Base-by-base conservation (phyloP, 2,888 invertebrate genomes). In the Chromoteleia sp. region DNA sequence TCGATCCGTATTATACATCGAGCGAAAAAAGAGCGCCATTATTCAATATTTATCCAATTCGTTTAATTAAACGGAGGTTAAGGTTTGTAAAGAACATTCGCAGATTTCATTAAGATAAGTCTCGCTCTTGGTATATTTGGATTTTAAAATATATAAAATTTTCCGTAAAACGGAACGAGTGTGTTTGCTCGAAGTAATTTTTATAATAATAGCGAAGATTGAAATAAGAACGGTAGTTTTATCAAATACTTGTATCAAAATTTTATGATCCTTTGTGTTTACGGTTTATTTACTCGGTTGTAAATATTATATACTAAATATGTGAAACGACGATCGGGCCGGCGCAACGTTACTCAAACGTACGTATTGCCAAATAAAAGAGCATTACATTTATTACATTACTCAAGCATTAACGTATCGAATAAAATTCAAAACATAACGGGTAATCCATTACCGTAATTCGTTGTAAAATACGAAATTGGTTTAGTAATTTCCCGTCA, bases 21-120 rank as follows among this genome's bases (percentile, higher is more conserved):
- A n/a, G n/a, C n/a, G n/a, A 12, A 2, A 14, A 12, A 39, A 67
- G 52, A 36, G 1, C 39, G 10, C 2, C 30, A 33, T n/a, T 58
- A 29, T 77, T 52, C 61, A 77, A 70, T 77, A 77, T 68, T 76
- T 59, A 58, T 45, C 5, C 33, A 25, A 21, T 25, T n/a, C n/a
- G n/a, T n/a, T 76, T 76, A 68, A 76, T 68, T 68, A 76, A 68
- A 39, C 15, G n/a, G 43, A 29, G 45, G n/a, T 25, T 25, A 52
- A 54, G 12, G 61, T 56, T 56, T 45, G 39, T 33, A 54, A 19
- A 21, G 33, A 25, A 63, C 63, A 63, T 54, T 73, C 61, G 39
- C 50, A 61, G 70, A 77, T 77, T 77, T 77, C 48, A 77, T 77
- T 77, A 63, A 70, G 77, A 77, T 77, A 70, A 70, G 56, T 5